These are phyloP conservation scores for Drosophila neonasuta DNA, from an alignment of 2,888 invertebrate species.

Conservation along the genomic window DNA sequence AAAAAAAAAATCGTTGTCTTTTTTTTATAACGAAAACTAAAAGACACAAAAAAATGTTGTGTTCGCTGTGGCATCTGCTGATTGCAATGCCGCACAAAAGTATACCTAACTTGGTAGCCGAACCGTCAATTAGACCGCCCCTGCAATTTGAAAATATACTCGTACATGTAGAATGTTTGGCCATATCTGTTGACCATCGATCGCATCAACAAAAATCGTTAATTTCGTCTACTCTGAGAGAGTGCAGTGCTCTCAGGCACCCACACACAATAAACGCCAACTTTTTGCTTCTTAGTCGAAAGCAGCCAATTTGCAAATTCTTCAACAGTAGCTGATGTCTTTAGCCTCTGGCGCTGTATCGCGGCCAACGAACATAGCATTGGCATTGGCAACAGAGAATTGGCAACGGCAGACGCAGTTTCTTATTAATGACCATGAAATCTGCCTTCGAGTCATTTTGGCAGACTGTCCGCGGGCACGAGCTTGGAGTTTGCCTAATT, in stretches of 20 bases:
- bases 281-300: slow-evolving; percentile 49
- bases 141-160: slow-evolving; percentile 67
- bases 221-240: slow-evolving; percentile 43
- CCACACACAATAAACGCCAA: slow-evolving; percentile 63
- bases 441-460: slow-evolving; percentile 69
- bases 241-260: slow-evolving; percentile 49
- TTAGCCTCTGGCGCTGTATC: not conserved
- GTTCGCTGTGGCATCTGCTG: slow-evolving; percentile 74
- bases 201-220: slow-evolving; percentile 16
- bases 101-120: slow-evolving; percentile 28
- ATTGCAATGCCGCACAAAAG: slow-evolving; percentile 52
- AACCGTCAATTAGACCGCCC: slow-evolving; percentile 79
- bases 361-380: slow-evolving; percentile 15
- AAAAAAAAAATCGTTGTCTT: slow-evolving; percentile 33
- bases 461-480: slow-evolving; percentile 64
- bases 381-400: slow-evolving; percentile 13
- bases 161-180: slow-evolving; percentile 15
- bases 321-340: slow-evolving; percentile 43
- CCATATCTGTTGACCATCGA: slow-evolving; percentile 12
- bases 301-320: slow-evolving; percentile 56
- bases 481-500: slow-evolving; percentile 25
- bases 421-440: slow-evolving; percentile 78
- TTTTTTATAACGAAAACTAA: slow-evolving; percentile 29
- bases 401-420: slow-evolving; percentile 29
- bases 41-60: slow-evolving; percentile 28